A percentile compares a stretch with the other conserved stretches of the same genome.
Evolutionary conservation across 30 jellyfish, hydroid and myxozoan species (phyloP).

Genomic region (Rhopilema esculentum): DNA sequence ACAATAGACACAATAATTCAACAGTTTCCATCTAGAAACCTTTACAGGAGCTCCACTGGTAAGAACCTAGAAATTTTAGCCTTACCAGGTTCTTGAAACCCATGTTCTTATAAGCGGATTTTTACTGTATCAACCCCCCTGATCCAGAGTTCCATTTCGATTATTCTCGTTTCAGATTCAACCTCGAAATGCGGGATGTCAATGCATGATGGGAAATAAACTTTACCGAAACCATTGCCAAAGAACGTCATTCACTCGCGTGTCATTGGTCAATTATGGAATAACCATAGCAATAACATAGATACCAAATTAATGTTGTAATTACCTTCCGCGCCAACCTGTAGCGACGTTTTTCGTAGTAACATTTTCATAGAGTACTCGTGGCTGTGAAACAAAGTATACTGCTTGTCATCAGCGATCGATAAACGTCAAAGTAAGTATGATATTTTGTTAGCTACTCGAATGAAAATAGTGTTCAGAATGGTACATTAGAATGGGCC

Average conservation of each 20-base stretch:
- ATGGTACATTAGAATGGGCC: background rate
- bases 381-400: background rate
- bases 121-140: too few species aligned
- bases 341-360: background rate
- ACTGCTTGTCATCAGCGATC: background rate
- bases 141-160: background rate
- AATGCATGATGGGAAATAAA: constrained; percentile 53
- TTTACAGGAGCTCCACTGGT: too few species aligned
- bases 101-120: too few species aligned
- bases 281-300: constrained; percentile 36
- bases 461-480: background rate
- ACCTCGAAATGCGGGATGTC: background rate
- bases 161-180: constrained; percentile 15
- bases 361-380: background rate
- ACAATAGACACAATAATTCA: too few species aligned
- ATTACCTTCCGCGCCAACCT: constrained; percentile 50
- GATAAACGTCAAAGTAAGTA: constrained; percentile 5
- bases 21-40: too few species aligned
- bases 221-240: constrained; percentile 40
- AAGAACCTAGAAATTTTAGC: too few species aligned
- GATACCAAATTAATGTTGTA: constrained; percentile 53
- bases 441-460: background rate
- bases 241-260: background rate
- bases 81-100: too few species aligned
- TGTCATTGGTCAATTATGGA: background rate